Percentiles rank a stretch among this genome's conserved stretches.
phyloP scores from a whole-genome alignment of 1,140 invertebrate genomes.

The Mamestra configurata region DNA sequence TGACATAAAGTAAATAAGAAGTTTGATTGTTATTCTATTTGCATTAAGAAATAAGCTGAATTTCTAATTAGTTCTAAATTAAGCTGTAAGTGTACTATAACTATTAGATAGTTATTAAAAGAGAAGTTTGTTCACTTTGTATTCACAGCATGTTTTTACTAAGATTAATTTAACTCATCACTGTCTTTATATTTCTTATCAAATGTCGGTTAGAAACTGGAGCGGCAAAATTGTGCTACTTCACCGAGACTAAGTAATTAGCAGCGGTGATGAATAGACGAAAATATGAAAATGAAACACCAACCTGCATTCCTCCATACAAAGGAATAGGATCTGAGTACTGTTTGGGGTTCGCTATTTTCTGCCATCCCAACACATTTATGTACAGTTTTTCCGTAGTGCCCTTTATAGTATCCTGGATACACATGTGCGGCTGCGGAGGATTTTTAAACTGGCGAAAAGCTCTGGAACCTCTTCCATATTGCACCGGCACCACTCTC shows the following conservation, averaged over 20 bases:
- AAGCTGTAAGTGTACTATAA: too few relatives aligned
- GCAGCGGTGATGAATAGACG: constrained; percentile 4
- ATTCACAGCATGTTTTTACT: background rate
- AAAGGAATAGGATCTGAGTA: constrained; percentile 90
- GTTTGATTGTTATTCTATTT: too few relatives aligned
- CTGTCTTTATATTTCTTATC: background rate
- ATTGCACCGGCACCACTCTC: constrained; percentile 77
- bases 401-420: constrained; percentile 90
- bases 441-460: constrained; percentile 91
- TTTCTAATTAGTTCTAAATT: too few relatives aligned
- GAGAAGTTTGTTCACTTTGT: background rate
- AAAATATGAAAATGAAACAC: constrained; percentile 46
- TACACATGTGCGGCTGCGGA: constrained; percentile 93
- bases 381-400: constrained; percentile 89
- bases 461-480: constrained; percentile 86
- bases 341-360: constrained; percentile 90
- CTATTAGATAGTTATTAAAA: too few relatives aligned
- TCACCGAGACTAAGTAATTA: background rate
- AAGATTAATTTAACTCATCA: background rate
- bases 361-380: constrained; percentile 92
- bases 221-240: constrained; percentile 4
- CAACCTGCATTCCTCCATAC: constrained; percentile 91
- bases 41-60: too few relatives aligned
- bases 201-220: constrained; percentile 4
- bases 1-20: too few relatives aligned